Percentiles rank a stretch among this genome's conserved stretches.
Conservation (phyloP, 2,113 vertebrate species). For the Turnix velox region DNA sequence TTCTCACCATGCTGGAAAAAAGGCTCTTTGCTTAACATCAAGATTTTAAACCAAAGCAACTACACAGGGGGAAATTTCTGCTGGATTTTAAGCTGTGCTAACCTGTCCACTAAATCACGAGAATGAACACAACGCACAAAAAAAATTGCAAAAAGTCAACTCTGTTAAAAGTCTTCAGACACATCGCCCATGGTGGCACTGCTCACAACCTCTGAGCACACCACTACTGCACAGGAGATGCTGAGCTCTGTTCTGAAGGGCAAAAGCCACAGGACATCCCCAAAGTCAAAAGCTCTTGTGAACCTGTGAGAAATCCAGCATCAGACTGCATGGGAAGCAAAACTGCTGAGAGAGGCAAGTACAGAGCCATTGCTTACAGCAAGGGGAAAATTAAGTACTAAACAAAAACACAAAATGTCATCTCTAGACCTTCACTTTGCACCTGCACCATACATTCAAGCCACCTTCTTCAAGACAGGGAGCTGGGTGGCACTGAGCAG, state of each 20-base stretch:
- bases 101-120: rapidly evolving
- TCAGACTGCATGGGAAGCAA: background rate
- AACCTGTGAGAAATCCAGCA: background rate
- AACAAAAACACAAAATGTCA: background rate
- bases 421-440: background rate
- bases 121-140: background rate
- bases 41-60: background rate
- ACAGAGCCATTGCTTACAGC: background rate
- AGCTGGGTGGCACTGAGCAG: background rate
- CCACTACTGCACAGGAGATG: rapidly evolving
- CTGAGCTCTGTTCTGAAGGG: background rate
- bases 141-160: background rate
- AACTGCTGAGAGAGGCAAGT: rapidly evolving
- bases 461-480: background rate
- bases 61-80: background rate
- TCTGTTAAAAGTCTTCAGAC: rapidly evolving
- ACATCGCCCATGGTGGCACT: background rate
- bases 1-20: background rate
- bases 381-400: background rate
- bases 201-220: rapidly evolving
- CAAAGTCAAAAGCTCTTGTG: background rate
- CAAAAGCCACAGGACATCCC: background rate
- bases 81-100: background rate
- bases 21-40: background rate
- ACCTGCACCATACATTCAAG: background rate